Evolutionary conservation across 2,113 vertebrate genomes (phyloP).

Genomic region (Corythoichthys haematopterus): DNA sequence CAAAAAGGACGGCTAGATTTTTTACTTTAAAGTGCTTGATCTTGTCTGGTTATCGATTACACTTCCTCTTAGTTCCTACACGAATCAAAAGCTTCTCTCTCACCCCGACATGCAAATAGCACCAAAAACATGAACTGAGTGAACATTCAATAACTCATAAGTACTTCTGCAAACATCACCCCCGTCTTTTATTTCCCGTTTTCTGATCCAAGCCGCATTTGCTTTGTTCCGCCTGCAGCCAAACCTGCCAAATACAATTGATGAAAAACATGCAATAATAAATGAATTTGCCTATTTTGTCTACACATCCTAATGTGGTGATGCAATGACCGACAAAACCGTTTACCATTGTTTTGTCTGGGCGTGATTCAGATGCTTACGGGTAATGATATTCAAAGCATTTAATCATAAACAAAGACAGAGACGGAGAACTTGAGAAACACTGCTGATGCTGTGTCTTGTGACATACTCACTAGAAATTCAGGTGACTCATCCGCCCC

Average conservation of each 20-base stretch:
- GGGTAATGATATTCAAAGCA: neutral
- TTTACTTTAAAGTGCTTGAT: neutral
- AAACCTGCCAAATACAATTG: neutral
- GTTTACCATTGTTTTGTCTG: neutral
- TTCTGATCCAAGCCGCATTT: neutral
- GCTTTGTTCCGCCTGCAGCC: neutral
- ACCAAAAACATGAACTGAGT: neutral
- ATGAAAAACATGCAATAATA: neutral
- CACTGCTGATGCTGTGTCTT: conserved; percentile 14
- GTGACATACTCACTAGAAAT: conserved; percentile 37
- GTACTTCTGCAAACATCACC: neutral
- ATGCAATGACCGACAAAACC: neutral
- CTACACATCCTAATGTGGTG: neutral
- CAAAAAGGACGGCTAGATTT: neutral
- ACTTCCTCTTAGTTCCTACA: too few relatives aligned
- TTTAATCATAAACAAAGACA: neutral
- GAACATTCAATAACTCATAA: neutral
- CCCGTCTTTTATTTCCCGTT: neutral
- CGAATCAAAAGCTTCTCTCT: neutral
- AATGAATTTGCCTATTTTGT: neutral
- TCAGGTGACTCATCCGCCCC: conserved; percentile 36
- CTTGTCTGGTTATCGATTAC: neutral
- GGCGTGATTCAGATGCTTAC: neutral
- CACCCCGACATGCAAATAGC: neutral
- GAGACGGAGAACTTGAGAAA: neutral